Evolutionary conservation across 2,888 invertebrate genomes (phyloP), one percentile per base, ranked within the genome.

Genomic region (Helleia helle): DNA sequence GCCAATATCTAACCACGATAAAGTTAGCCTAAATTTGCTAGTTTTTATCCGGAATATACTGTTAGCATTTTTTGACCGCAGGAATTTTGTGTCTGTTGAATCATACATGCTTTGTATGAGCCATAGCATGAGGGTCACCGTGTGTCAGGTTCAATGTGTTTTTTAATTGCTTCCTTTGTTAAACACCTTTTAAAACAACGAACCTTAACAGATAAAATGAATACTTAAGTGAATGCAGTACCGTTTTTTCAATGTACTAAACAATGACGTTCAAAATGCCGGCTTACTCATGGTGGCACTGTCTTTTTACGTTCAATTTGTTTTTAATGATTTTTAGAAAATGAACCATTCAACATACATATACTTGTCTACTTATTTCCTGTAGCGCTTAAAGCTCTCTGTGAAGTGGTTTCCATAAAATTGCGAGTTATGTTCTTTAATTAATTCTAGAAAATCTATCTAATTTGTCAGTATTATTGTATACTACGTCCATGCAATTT

Each of bases 71-170:
- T 34, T 34, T 22, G 22, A 18, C 34, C 22, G 22, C 34, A 34
- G 34, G 34, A 34, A 34, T 34, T 17, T 34, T 24, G 39, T 30
- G 30, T 14, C 24, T 11, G 31, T 28, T 39, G 70, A 72, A 65
- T 74, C 73, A 74, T 70, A 59, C 24, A 22, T 7, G 31, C 11
- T 24, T 29, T 14, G 22, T 29, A 22, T 29, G 39, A 56, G 60
- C 55, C 56, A 57, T 66, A 70, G 65, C 65, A 61, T 56, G 58
- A 58, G 59, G 71, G 72, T 76, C 75, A 71, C 62, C 59, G 60
- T 56, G 53, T 60, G 54, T 51, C 65, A 74, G 63, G 79, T 75
- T 74, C 73, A 77, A 67, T 68, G 75, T 71, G 66, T 74, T 56
- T 54, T 48, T 63, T 65, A 70, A 71, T 59, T 65, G 61, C 66